Base-by-base conservation (phyloP, 2,888 invertebrate species). In the Lepidochitona cinerea region DNA sequence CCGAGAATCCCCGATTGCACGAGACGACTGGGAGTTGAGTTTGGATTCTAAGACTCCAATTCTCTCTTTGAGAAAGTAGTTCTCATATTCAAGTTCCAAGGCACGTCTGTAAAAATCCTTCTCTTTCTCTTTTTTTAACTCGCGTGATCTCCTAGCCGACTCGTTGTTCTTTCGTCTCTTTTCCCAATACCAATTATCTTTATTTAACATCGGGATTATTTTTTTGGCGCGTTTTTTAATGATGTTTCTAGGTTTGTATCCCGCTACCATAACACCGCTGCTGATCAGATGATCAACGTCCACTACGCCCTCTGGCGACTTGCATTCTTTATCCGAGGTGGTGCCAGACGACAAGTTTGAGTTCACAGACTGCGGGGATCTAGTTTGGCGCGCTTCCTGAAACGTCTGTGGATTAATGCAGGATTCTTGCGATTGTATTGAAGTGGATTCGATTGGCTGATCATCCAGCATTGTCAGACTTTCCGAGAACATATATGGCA, bases 161-260 rank as follows among this genome's bases (percentile, higher is more conserved):
- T 86, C 86, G 79, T 86, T 86, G 80, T 86, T 86, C 75, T 85
- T 85, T 71, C 80, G 79, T 29, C 86, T 68, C 69, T 84, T 83
- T 67, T 84, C 80, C 85, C 85, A 85, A 70, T 85, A 85, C 26
- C 78, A 72, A 1, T 59, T 70, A 66, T 85, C 82, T 70, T 84
- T 84, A 35, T 70, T 65, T 26, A 81, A 77, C 0, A 37, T 52
- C 1, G 76, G 77, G 14, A 80, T 72, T 18, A 68, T 65, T 12
- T 68, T 68, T 52, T 83, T 83, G 66, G 80, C 79, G 49, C 79
- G 68, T 65, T 81, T 83, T 29, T 77, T 73, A 35, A 83, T 83
- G 41, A 82, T 79, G 52, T 81, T 79, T 36, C 84, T 69, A 23
- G 84, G 84, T 75, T 83, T 84, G 69, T 80, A 84, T 7, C 84